These are phyloP conservation scores for Heterodera carotae DNA, from an alignment of 1,140 invertebrate species.

Conservation along the genomic window DNA sequence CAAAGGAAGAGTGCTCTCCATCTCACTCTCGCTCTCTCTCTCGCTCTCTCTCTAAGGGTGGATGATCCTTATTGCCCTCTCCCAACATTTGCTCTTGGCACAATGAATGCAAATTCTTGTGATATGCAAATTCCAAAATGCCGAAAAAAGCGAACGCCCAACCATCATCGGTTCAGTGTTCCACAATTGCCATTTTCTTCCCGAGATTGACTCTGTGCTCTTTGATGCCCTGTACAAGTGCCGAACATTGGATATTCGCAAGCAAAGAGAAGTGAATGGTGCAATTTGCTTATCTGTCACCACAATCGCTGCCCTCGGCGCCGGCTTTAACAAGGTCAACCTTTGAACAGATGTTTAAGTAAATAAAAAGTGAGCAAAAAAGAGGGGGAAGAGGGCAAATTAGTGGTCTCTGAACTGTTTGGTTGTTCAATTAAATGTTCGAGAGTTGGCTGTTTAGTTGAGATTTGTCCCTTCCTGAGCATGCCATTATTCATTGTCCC, in stretches of 20 bases:
- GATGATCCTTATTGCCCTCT: neutral
- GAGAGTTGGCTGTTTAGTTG: neutral
- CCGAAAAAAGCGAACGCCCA: too few species aligned
- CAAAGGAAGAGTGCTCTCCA: neutral
- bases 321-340: neutral
- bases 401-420: neutral
- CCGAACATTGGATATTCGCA: too few species aligned
- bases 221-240: neutral
- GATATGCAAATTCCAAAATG: neutral
- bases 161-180: neutral
- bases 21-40: too few species aligned
- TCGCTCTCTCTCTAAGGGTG: too few species aligned
- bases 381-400: neutral
- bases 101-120: neutral
- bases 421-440: neutral
- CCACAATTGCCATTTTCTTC: neutral
- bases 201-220: neutral
- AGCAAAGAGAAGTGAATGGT: neutral
- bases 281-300: neutral
- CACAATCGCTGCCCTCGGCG: neutral
- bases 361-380: neutral
- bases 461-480: neutral
- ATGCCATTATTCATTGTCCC: too few species aligned
- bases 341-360: neutral
- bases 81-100: neutral